Evolutionary conservation across 2,888 invertebrate genomes (phyloP), one percentile per base, ranked within the genome.

Genomic region (Mallateleia sp.): DNA sequence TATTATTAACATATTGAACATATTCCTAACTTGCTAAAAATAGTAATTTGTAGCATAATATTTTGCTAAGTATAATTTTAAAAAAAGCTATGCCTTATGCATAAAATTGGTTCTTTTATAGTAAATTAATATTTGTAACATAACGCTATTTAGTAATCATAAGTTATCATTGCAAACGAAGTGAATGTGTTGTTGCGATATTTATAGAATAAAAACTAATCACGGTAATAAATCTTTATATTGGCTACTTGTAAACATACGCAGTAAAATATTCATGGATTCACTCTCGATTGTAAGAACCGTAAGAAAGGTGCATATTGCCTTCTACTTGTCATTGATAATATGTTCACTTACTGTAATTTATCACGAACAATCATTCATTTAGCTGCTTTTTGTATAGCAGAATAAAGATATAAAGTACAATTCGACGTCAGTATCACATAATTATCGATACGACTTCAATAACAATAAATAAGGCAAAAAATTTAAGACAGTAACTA

Each of bases 161-260:
- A 58, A 45, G 28, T 18, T 24, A 62, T 71, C 22, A 69, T 60
- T 79, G 18, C 42, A 56, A 24, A n/a, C 34, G 20, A 60, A 34
- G 60, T 11, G 24, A 56, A 14, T 24, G 42, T 24, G 32, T 80
- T 71, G 56, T 66, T 47, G 45, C 28, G 62, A 25, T 84, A 84
- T 78, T 78, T 72, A 78, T 84, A 84, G 75, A 71, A 66, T 45
- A 69, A 28, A 58, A 15, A 56, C 78, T 84, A 72, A 84, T 78
- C 72, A 52, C 8, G 60, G 24, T 52, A 79, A 74, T 85, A 85
- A 85, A 79, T 74, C 84, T 72, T 72, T 58, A 20, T 67, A 85
- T 64, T 50, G 60, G 32, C 45, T 67, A 54, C 66, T 67, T 52
- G 60, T 60, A 74, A 84, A 79, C 38, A 74, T 56, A 32, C 18